Evolutionary conservation across 2,113 vertebrate species (phyloP).

Genomic region (Peucedramus taeniatus): DNA sequence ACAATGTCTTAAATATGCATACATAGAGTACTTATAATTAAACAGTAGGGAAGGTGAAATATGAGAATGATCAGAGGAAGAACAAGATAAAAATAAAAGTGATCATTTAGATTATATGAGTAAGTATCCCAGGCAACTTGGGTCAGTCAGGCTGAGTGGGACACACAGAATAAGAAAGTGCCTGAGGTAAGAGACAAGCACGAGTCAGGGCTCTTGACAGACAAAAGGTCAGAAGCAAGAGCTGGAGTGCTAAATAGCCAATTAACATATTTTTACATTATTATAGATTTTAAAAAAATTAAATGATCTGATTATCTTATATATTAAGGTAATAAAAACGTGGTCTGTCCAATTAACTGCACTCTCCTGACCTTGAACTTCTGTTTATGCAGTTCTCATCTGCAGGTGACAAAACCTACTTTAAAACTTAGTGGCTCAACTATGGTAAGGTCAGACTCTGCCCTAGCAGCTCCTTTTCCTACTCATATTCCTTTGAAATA

Average conservation of each 20-base stretch:
- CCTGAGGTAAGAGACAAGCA: not conserved
- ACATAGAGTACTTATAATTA: not conserved
- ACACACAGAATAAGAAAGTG: not conserved
- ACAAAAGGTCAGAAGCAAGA: slow-evolving; percentile 51
- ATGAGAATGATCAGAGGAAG: not conserved
- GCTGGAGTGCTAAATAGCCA: slow-evolving; percentile 24
- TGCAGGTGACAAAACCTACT: not conserved
- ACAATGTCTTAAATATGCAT: not conserved
- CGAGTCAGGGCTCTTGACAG: not conserved
- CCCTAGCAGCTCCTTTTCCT: not conserved
- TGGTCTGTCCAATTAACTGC: not conserved
- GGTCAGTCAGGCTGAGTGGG: not conserved
- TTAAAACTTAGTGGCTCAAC: not conserved
- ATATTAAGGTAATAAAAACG: slow-evolving; percentile 52
- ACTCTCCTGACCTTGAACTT: slow-evolving; percentile 29
- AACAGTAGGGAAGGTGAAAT: not conserved
- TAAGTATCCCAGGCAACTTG: not conserved
- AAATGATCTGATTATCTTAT: slow-evolving; percentile 36
- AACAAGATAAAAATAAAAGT: not conserved
- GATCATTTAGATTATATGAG: not conserved
- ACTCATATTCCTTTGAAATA: not conserved
- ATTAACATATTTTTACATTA: slow-evolving; percentile 51
- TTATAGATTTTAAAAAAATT: not conserved
- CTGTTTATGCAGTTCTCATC: not conserved
- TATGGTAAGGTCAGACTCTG: not conserved